Percentiles rank a stretch among this genome's conserved stretches.
Evolutionary conservation across 2,113 vertebrate genomes (phyloP).

Genomic region (Elaphurus davidianus): DNA sequence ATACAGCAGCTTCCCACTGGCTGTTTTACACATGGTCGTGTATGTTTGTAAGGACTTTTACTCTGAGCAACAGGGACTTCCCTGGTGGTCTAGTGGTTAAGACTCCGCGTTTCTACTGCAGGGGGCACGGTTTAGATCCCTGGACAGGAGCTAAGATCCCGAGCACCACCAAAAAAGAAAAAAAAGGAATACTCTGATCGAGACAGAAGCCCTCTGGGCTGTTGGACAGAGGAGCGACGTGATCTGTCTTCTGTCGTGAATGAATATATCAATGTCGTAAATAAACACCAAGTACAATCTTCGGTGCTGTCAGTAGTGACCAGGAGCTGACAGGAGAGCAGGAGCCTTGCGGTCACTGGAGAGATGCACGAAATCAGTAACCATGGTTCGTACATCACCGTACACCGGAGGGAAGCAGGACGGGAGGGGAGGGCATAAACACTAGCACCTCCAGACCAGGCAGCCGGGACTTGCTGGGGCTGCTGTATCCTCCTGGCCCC

Average conservation of each 20-base stretch:
- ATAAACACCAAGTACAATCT: background rate
- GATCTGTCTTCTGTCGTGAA: background rate
- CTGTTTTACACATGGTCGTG: background rate
- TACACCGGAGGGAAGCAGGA: background rate
- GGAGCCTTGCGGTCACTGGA: background rate
- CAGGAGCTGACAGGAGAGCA: background rate
- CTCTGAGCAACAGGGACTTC: background rate
- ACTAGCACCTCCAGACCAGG: background rate
- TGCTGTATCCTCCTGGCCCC: background rate
- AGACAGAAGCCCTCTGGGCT: background rate
- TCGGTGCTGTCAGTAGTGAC: background rate
- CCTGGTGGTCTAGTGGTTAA: background rate
- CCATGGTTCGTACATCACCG: rapidly evolving
- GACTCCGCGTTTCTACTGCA: background rate
- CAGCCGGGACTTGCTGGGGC: background rate
- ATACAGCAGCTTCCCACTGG: background rate
- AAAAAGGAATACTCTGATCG: background rate
- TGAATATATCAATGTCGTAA: background rate
- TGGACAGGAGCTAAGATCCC: background rate
- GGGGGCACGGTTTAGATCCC: background rate
- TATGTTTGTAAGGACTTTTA: background rate
- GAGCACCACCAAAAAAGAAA: background rate
- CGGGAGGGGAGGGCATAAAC: background rate
- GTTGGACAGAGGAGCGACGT: background rate
- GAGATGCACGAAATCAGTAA: background rate